Percentiles rank a stretch among this genome's conserved stretches.
Conservation (phyloP, 1,140 invertebrate species). For the Meloidogyne chitwoodi region DNA sequence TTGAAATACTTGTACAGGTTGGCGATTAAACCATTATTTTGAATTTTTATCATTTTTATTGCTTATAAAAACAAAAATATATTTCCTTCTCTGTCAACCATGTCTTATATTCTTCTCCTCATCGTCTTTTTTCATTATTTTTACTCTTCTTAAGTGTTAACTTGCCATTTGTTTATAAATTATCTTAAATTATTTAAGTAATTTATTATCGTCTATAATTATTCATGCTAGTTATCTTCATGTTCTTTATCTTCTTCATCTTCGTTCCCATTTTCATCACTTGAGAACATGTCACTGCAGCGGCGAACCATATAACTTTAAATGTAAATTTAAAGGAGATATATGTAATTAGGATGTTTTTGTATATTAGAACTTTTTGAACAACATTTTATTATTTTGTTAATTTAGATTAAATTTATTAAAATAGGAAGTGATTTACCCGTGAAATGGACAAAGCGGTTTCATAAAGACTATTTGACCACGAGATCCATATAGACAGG, state of each 20-base stretch:
- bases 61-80: too few relatives aligned
- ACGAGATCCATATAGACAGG: constrained; percentile 49
- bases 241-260: constrained; percentile 22
- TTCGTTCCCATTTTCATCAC: constrained; percentile 34
- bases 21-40: neutral
- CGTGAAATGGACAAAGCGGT: constrained; percentile 57
- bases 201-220: neutral
- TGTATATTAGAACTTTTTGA: neutral
- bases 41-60: neutral
- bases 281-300: neutral
- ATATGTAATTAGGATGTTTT: neutral
- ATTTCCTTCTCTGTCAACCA: too few relatives aligned
- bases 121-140: too few relatives aligned
- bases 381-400: neutral
- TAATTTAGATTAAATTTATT: neutral
- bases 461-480: constrained; percentile 55
- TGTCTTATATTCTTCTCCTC: too few relatives aligned
- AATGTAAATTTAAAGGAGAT: neutral
- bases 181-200: neutral
- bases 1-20: constrained; percentile 49
- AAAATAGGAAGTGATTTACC: constrained; percentile 20
- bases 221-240: neutral
- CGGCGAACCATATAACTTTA: constrained; percentile 44
- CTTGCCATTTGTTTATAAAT: neutral
- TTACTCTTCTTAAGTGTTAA: neutral